Evolutionary conservation across 2,113 vertebrate genomes (phyloP), one percentile per base, ranked within the genome.

Genomic region (Chloropsis cyanopogon): DNA sequence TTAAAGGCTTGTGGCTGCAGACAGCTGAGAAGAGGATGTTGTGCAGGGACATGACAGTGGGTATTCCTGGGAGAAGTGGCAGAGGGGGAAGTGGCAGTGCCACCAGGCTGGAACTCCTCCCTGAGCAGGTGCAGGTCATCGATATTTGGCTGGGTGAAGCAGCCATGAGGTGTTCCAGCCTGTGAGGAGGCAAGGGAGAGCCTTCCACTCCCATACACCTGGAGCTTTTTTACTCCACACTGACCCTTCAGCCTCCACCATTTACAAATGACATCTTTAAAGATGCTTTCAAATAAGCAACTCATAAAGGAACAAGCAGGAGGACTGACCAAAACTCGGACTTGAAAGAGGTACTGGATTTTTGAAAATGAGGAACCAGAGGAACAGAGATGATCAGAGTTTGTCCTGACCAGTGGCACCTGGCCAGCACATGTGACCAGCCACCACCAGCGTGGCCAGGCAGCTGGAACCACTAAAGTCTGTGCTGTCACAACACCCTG

Each of bases 391-490:
- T 47, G 31, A 11, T 26, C 3, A 0, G 37, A 41, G 6, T 5
- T 25, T 12, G 9, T 22, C 68, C 76, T 54, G 60, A 29, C 4
- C 13, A 0, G 44, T 10, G 10, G 16, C 12, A 8, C 26, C 56
- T 33, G 49, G 68, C 19, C 8, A 4, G 54, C 22, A 50, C 2
- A 1, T 2, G 1, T 0, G 0, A n/a, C 28, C 78, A 68, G 31
- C 29, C 21, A 4, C 6, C 54, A 52, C n/a, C 37, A 85, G 42
- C 11, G 4, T 2, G 7, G 28, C 19, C 56, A 33, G 28, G 5
- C 5, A 13, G 26, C 22, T n/a, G 12, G 29, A 9, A 20, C 24
- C n/a, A 47, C 50, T 15, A 3, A 72, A 77, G 3, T 16, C 21
- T 42, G 47, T 42, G 35, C 41, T 49, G 14, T 49, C 68, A 66